A percentile compares a stretch with the other conserved stretches of the same genome.
These are phyloP conservation scores for Hymenochirus boettgeri DNA, from an alignment of 2,113 vertebrate genomes.

Conservation along the genomic window DNA sequence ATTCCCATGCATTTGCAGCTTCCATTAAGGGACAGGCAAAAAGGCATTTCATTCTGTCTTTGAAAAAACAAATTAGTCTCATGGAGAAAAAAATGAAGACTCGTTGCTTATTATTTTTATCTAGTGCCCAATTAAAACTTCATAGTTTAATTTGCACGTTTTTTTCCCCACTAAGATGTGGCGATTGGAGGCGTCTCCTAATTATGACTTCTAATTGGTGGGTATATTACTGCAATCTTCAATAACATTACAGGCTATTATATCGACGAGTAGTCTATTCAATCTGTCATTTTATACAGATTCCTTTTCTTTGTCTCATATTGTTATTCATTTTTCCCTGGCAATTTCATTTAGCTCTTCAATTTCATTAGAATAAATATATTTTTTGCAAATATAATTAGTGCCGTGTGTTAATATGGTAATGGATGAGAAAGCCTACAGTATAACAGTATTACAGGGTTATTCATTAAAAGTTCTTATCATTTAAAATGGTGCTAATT, in stretches of 20 bases:
- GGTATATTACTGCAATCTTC: neutral
- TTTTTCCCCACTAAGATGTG: constrained; percentile 4
- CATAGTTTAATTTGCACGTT: neutral
- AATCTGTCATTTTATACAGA: neutral
- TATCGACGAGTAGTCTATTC: neutral
- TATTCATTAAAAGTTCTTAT: too few species aligned
- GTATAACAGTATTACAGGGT: too few species aligned
- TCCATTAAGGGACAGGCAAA: constrained; percentile 6
- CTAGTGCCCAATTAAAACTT: constrained; percentile 13
- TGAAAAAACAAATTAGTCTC: constrained; percentile 31
- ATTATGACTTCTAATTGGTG: constrained; percentile 22
- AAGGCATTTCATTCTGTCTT: constrained; percentile 11
- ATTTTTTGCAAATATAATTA: neutral
- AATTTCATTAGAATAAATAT: too few species aligned
- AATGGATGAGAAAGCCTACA: too few species aligned
- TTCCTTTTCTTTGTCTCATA: too few species aligned
- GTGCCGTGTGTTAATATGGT: too few species aligned
- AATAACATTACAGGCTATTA: constrained; percentile 1
- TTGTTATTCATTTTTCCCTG: too few species aligned
- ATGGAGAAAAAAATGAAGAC: neutral
- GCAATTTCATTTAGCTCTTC: neutral
- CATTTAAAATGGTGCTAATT: too few species aligned
- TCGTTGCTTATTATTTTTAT: constrained; percentile 15
- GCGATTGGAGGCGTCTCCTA: constrained; percentile 4
- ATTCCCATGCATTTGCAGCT: constrained; percentile 9